Conservation (phyloP, 2,797 vertebrate genomes). For the Cryptoblepharus egeriae region DNA sequence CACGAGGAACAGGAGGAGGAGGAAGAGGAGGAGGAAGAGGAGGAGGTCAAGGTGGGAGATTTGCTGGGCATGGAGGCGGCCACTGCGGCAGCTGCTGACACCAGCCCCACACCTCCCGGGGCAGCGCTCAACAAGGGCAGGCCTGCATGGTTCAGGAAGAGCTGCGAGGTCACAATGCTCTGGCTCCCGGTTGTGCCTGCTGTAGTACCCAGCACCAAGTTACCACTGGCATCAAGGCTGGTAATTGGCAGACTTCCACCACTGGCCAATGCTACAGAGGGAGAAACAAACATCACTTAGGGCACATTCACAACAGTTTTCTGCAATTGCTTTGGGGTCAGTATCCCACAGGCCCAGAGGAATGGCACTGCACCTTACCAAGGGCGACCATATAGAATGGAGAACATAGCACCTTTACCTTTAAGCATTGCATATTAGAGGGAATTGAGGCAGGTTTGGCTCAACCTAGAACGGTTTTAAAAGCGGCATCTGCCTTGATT, state of each 20-base stretch:
- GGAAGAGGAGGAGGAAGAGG: constrained; percentile 80
- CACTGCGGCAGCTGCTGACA: constrained; percentile 82
- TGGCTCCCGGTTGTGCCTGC: constrained; percentile 78
- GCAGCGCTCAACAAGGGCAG: constrained; percentile 87
- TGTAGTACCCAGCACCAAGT: constrained; percentile 86
- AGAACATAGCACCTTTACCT: no score
- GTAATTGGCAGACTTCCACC: constrained; percentile 94
- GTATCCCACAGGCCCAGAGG: not conserved
- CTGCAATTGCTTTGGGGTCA: no score
- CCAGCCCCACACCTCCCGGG: constrained; percentile 82
- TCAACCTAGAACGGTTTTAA: no score
- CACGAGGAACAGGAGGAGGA: constrained; percentile 81
- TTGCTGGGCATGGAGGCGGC: constrained; percentile 78
- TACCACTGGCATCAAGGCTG: constrained; percentile 90
- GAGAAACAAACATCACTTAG: constrained; percentile 44
- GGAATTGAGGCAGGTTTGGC: no score
- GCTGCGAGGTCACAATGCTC: constrained; percentile 84
- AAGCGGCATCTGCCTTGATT: no score
- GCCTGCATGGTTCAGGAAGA: constrained; percentile 92
- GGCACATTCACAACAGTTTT: no score
- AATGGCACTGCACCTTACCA: not conserved
- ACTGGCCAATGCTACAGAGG: constrained; percentile 88
- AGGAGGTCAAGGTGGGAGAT: constrained; percentile 80
- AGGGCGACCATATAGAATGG: no score
- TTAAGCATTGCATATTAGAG: no score